Evolutionary conservation across 1,140 invertebrate species (phyloP), one percentile per base, ranked within the genome.

Genomic region (Adelges cooleyi): DNA sequence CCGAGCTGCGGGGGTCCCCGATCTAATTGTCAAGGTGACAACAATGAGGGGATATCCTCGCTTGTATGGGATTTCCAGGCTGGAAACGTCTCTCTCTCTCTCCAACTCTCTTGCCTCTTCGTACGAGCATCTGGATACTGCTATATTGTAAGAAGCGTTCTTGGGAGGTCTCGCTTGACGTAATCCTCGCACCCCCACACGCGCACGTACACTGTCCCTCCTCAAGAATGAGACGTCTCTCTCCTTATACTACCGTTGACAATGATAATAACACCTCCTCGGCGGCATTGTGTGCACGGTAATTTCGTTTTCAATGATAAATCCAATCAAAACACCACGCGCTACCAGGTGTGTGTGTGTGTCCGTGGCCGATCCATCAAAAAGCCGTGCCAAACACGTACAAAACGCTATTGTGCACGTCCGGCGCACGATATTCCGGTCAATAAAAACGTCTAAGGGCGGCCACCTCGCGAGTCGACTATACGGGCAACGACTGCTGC

Each of bases 241-340:
- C 29, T 33, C 29, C 29, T 33, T 33, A 33, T 33, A 33, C 29
- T 33, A 33, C 54, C 54, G 40, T 25, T 13, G 54, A 59, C 54
- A 59, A 59, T 59, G 54, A 59, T 59, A 59, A 54, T 18, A 40
- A 54, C 52, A 23, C 52, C 51, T 36, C n/a, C 23, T 9, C 2
- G n/a, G n/a, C n/a, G n/a, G 11, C 18, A 46, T 23, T 4, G 46
- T 10, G 9, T n/a, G 6, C 22, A 40, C 33, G 20, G 52, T 44
- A 44, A 59, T 59, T 59, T 59, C 54, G 29, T 33, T 27, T 44
- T 44, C 3, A 38, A 44, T 38, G 33, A 17, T 10, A 15, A 27
- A 56, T 59, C 54, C 54, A 62, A 62, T 62, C 56, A 62, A 62
- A 62, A 62, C 56, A 62, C 27, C 56, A 62, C 56, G 56, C 56